These are phyloP conservation scores for Tolypeutes matacus DNA, from an alignment of 2,797 vertebrate genomes.

Conservation along the genomic window DNA sequence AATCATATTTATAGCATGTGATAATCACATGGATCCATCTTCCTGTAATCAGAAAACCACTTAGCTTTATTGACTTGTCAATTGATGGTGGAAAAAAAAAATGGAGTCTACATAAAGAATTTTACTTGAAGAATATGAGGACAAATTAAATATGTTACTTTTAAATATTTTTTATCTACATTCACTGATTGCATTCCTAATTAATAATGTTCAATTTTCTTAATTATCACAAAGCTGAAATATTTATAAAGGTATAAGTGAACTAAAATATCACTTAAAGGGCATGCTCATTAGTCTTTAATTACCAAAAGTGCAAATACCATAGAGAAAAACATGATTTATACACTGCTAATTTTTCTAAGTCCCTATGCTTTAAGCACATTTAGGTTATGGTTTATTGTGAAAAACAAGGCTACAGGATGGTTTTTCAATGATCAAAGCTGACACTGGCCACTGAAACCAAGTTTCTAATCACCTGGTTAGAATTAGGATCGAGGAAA, in stretches of 20 bases:
- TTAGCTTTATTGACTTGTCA: slow-evolving; percentile 22
- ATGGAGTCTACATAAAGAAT: slow-evolving; percentile 59
- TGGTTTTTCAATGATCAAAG: slow-evolving; percentile 20
- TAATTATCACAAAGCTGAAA: slow-evolving; percentile 88
- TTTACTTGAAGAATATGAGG: slow-evolving; percentile 73
- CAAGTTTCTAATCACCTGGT: not conserved
- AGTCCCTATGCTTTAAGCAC: not conserved
- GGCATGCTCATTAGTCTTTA: slow-evolving; percentile 82
- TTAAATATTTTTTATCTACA: slow-evolving; percentile 80
- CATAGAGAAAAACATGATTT: slow-evolving; percentile 52
- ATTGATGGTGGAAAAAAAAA: slow-evolving; percentile 6
- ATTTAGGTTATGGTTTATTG: not conserved
- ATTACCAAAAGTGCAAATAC: slow-evolving; percentile 80
- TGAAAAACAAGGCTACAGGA: not conserved
- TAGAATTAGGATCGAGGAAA: not conserved
- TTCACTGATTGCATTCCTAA: slow-evolving; percentile 85
- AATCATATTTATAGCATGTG: not conserved
- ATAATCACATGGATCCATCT: not conserved
- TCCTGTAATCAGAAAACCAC: not conserved
- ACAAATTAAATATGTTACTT: slow-evolving; percentile 76
- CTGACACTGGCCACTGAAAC: not conserved
- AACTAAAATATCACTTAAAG: slow-evolving; percentile 87
- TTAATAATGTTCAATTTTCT: slow-evolving; percentile 87
- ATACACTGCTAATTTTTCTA: slow-evolving; percentile 16
- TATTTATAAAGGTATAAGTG: slow-evolving; percentile 86